These are phyloP conservation scores for Umimayanthus chanpuru DNA, from an alignment of 92 coral and sea anemone species.

Conservation along the genomic window DNA sequence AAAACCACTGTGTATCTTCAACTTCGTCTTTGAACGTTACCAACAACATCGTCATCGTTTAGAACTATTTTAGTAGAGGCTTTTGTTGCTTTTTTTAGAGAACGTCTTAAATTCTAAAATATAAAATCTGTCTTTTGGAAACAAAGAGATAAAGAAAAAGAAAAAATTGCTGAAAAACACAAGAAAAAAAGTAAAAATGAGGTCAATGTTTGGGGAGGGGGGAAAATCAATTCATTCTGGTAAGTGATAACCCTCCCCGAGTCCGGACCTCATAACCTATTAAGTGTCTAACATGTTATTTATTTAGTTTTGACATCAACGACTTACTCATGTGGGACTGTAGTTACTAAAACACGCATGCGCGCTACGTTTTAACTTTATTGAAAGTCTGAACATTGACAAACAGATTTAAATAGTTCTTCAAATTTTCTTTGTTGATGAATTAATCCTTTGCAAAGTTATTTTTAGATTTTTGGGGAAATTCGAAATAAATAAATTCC, in stretches of 20 bases:
- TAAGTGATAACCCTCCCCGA: constrained; percentile 35
- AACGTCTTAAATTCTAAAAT: too few species aligned
- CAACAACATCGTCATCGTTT: too few species aligned
- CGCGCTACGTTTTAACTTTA: not conserved
- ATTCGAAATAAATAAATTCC: too few species aligned
- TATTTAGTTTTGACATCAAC: not conserved
- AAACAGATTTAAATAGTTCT: not conserved
- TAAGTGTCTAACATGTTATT: not conserved
- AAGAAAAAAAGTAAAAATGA: not conserved
- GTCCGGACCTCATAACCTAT: not conserved
- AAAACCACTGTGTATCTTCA: too few species aligned
- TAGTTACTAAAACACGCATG: not conserved
- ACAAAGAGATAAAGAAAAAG: not conserved
- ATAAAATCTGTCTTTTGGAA: too few species aligned
- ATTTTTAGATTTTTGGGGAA: not conserved
- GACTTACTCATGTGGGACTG: not conserved
- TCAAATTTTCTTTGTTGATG: not conserved
- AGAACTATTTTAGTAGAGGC: too few species aligned
- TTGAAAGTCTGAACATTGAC: too few species aligned
- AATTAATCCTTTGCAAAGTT: not conserved
- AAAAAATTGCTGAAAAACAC: too few species aligned
- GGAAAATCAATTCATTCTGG: constrained; percentile 34
- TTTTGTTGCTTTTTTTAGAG: too few species aligned
- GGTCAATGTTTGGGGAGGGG: constrained; percentile 38
- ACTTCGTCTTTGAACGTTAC: too few species aligned